These are phyloP conservation scores for Pogonus chalceus DNA, from an alignment of 1,140 invertebrate species.

Conservation along the genomic window DNA sequence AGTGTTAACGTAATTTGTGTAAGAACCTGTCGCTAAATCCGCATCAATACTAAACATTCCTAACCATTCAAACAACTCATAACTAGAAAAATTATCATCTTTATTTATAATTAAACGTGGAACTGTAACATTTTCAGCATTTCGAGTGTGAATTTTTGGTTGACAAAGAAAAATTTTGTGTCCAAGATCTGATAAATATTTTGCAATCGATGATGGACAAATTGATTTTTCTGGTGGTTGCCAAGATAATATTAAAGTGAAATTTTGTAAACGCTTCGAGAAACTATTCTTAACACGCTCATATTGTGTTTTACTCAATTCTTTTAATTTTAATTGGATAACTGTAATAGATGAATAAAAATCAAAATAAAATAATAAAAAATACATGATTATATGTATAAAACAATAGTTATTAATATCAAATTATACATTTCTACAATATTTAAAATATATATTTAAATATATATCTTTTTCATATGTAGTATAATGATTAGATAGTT, in stretches of 20 bases:
- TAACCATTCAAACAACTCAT: conserved; percentile 44
- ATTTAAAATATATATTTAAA: too few species aligned
- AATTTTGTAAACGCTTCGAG: conserved; percentile 32
- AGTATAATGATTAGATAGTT: too few species aligned
- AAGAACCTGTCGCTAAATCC: conserved; percentile 28
- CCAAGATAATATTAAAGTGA: conserved; percentile 44
- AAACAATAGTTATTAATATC: too few species aligned
- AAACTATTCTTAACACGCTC: conserved; percentile 36
- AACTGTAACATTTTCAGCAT: conserved; percentile 32
- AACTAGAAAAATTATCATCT: conserved; percentile 18
- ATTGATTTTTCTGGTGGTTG: conserved; percentile 40
- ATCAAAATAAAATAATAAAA: conserved; percentile 23
- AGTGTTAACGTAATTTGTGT: conserved; percentile 32
- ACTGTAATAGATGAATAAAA: conserved; percentile 28
- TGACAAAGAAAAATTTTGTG: conserved; percentile 37
- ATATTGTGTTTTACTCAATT: conserved; percentile 41
- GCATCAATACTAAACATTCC: conserved; percentile 39
- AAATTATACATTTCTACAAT: too few species aligned
- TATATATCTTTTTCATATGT: too few species aligned
- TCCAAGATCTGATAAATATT: conserved; percentile 40
- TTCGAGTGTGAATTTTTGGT: conserved; percentile 29
- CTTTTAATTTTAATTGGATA: conserved; percentile 38
- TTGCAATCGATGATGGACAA: conserved; percentile 50
- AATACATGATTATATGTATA: too few species aligned
- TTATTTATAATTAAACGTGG: conserved; percentile 28